Evolutionary conservation across 2,888 invertebrate genomes (phyloP).

Genomic region (Diogma glabrata): DNA sequence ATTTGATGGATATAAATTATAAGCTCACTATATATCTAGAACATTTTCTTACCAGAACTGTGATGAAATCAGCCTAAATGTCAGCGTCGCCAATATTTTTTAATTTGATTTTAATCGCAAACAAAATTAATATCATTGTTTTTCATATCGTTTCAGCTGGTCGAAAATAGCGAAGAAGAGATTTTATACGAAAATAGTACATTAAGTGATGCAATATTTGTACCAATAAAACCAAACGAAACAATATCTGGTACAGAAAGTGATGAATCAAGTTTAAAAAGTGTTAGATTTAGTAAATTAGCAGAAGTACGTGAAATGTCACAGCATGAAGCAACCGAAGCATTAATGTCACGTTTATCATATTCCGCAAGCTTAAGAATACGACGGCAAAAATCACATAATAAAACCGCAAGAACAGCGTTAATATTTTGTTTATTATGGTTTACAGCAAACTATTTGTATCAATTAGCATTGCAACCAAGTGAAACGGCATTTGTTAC

Average conservation of each 20-base stretch:
- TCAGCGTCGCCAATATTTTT: no score
- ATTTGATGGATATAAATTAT: no score
- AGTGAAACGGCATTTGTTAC: constrained; percentile 80
- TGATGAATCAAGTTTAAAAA: constrained; percentile 73
- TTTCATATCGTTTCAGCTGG: background rate
- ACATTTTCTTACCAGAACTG: no score
- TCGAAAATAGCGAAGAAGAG: constrained; percentile 2
- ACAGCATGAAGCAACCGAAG: constrained; percentile 83
- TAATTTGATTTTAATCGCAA: no score
- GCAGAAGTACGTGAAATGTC: constrained; percentile 82
- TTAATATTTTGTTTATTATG: constrained; percentile 82
- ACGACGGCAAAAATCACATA: constrained; percentile 44
- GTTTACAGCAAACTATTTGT: constrained; percentile 89
- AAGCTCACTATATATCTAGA: no score
- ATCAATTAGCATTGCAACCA: constrained; percentile 75
- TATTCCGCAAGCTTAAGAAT: constrained; percentile 85
- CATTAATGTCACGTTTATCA: constrained; percentile 82
- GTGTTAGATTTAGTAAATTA: constrained; percentile 84
- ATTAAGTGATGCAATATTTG: constrained; percentile 83
- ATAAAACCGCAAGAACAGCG: constrained; percentile 70
- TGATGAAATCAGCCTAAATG: no score
- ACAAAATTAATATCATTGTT: no score
- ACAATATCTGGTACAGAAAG: constrained; percentile 60
- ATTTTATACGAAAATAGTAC: constrained; percentile 3
- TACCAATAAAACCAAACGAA: constrained; percentile 67